Conservation (phyloP, 2,888 invertebrate genomes). For the Timema cristinae region DNA sequence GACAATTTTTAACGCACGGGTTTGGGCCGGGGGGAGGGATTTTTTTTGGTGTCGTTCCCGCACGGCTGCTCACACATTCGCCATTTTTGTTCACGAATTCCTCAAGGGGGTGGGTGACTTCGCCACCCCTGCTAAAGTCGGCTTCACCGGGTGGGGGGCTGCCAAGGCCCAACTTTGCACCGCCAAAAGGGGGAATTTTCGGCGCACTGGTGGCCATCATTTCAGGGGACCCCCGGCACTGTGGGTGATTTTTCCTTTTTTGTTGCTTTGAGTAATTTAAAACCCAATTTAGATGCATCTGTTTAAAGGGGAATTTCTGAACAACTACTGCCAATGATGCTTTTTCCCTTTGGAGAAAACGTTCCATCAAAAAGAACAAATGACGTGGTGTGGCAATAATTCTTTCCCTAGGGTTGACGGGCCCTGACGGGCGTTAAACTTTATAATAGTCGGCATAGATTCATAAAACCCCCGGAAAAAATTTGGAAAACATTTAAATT, state of each 20-base stretch:
- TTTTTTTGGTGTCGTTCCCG: constrained; percentile 86
- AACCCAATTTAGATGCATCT: no score
- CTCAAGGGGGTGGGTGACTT: constrained; percentile 99
- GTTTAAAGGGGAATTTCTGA: no score
- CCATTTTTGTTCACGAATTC: constrained; percentile 95
- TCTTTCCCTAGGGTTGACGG: no score
- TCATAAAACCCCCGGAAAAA: no score
- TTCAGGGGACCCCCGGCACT: constrained; percentile 74
- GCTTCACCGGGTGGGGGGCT: constrained; percentile 91
- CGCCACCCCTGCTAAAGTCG: constrained; percentile 90
- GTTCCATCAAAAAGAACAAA: no score
- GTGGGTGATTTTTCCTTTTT: constrained; percentile 55
- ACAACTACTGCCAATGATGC: no score
- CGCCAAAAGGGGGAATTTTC: constrained; percentile 80
- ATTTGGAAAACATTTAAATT: no score
- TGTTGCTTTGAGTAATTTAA: no score
- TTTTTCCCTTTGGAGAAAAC: no score
- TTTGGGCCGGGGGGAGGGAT: constrained; percentile 96
- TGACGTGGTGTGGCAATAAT: no score
- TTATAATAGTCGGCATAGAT: no score
- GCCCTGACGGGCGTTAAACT: no score
- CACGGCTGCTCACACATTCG: constrained; percentile 93
- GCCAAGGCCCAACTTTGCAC: constrained; percentile 91
- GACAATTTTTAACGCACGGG: constrained; percentile 99
- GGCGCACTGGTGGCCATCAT: constrained; percentile 84